A percentile compares a stretch with the other conserved stretches of the same genome.
Conservation (phyloP, 2,113 vertebrate genomes). For the Barnardius zonarius region DNA sequence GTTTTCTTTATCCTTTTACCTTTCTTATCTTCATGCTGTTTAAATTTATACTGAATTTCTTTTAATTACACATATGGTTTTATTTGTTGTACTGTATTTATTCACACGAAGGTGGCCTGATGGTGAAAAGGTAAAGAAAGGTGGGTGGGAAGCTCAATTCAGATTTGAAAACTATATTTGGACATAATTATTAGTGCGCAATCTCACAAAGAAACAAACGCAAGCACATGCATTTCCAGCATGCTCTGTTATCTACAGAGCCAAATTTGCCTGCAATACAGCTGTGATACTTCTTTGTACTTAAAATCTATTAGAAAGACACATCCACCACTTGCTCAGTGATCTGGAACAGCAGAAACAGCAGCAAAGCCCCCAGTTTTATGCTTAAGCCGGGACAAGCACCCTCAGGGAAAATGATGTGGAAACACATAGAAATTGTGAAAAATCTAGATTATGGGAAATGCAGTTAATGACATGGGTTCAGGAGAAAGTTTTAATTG, state of each 20-base stretch:
- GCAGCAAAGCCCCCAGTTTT: neutral
- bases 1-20: conserved; percentile 58
- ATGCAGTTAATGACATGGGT: neutral
- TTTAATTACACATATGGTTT: conserved; percentile 41
- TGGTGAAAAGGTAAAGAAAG: neutral
- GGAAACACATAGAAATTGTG: neutral
- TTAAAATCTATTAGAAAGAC: neutral
- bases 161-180: neutral
- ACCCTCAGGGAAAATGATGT: neutral
- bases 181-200: neutral
- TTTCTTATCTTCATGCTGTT: conserved; percentile 40
- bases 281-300: neutral
- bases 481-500: neutral
- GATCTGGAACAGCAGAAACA: neutral
- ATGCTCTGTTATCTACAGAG: neutral
- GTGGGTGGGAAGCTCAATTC: neutral
- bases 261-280: neutral
- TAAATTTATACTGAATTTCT: conserved; percentile 23
- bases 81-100: conserved; percentile 46
- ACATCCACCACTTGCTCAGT: neutral
- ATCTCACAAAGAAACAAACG: neutral
- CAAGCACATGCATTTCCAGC: neutral
- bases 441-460: neutral
- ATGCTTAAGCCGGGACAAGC: neutral
- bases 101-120: conserved; percentile 36